These are phyloP conservation scores for Zoanthus solanderi DNA, from an alignment of 92 coral and sea anemone species.

Conservation along the genomic window DNA sequence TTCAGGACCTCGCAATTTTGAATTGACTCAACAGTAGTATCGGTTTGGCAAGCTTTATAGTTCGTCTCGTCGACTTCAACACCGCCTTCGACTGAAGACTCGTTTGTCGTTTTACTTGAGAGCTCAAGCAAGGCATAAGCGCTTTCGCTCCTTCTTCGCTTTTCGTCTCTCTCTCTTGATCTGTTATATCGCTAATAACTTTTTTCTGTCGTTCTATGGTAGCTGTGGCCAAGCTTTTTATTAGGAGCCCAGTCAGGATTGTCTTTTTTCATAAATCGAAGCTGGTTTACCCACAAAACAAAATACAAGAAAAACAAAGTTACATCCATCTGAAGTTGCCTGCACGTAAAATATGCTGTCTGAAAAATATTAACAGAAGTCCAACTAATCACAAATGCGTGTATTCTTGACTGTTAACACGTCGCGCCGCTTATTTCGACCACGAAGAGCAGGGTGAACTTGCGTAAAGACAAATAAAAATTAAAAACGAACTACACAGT, in stretches of 20 bases:
- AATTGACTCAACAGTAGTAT: slow-evolving; percentile 1
- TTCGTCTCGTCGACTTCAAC: not conserved
- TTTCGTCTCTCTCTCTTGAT: not conserved
- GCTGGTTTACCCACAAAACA: not conserved
- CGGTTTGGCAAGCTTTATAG: slow-evolving; percentile 8
- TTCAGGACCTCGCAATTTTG: not conserved
- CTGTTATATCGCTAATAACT: not conserved
- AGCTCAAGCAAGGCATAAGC: not conserved
- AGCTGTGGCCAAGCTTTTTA: not conserved
- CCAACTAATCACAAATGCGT: not conserved
- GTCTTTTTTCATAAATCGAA: not conserved
- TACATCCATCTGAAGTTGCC: not conserved
- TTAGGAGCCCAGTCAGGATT: not conserved
- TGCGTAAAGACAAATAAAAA: not conserved
- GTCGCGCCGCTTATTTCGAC: not conserved
- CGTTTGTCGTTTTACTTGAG: not conserved
- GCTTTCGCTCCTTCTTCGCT: not conserved
- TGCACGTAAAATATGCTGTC: not conserved
- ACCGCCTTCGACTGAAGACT: not conserved
- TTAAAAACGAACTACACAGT: not conserved
- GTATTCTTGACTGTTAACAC: not conserved
- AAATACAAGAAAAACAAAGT: not conserved
- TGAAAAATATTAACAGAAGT: not conserved
- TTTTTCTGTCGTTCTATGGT: not conserved
- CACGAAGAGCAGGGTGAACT: not conserved